Evolutionary conservation across 2,888 invertebrate species (phyloP).

Genomic region (Trichopria drosophilae): DNA sequence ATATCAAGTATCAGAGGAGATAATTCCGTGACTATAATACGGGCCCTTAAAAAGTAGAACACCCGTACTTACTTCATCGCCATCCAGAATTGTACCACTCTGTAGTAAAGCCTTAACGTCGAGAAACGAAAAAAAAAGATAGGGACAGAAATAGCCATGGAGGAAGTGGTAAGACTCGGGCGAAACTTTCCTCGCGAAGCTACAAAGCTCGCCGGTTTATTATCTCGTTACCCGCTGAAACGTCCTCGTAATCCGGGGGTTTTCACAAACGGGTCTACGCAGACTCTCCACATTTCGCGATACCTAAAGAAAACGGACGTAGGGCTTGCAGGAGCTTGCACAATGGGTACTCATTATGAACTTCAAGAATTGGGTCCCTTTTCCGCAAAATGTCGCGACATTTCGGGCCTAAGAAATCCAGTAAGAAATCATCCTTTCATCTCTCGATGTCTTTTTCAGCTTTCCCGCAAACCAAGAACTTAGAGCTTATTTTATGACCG

Average conservation of each 20-base stretch:
- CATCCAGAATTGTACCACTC: conserved; percentile 31
- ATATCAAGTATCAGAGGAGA: no score
- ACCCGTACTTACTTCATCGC: no score
- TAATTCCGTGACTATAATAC: no score
- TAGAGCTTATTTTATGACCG: no score
- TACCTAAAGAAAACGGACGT: no score
- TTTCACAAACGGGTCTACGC: conserved; percentile 31
- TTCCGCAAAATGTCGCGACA: conserved; percentile 38
- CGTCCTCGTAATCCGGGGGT: conserved; percentile 41
- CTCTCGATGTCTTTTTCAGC: no score
- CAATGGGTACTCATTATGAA: conserved; percentile 49
- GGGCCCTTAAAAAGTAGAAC: no score
- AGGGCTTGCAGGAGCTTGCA: no score
- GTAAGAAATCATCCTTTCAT: no score
- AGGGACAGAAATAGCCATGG: conserved; percentile 17
- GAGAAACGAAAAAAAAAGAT: conserved; percentile 9
- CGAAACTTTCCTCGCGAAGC: conserved; percentile 35
- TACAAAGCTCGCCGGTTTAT: conserved; percentile 45
- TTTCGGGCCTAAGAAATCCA: conserved; percentile 13
- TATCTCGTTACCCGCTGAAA: conserved; percentile 44
- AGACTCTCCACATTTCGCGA: no score
- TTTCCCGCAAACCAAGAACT: no score
- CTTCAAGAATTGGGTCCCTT: conserved; percentile 42
- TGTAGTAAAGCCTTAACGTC: conserved; percentile 24
- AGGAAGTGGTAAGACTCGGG: conserved; percentile 19